These are phyloP conservation scores for Phainopepla nitens DNA, from an alignment of 2,113 vertebrate genomes.

Conservation along the genomic window DNA sequence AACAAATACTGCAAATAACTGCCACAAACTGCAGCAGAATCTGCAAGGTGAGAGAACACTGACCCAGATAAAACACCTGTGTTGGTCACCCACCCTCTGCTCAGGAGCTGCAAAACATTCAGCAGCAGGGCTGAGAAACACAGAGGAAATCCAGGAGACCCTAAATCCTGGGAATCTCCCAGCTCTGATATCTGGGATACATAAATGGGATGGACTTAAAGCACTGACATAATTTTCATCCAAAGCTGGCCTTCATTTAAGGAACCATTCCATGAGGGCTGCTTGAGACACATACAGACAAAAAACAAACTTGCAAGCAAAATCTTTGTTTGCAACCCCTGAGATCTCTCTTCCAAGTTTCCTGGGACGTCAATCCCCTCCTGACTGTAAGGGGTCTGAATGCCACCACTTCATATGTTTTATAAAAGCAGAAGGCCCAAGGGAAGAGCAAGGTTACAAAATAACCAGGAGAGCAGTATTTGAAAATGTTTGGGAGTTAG, in stretches of 20 bases:
- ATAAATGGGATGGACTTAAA: background rate
- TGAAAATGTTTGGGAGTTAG: background rate
- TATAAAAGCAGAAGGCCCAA: background rate
- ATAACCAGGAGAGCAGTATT: background rate
- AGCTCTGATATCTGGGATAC: background rate
- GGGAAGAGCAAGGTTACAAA: background rate
- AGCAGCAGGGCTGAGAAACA: background rate
- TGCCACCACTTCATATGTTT: background rate
- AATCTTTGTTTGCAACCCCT: background rate
- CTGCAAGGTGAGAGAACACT: background rate
- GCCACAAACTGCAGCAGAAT: background rate
- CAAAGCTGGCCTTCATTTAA: background rate
- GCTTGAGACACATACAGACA: fast-evolving
- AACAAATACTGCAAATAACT: background rate
- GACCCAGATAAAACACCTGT: fast-evolving
- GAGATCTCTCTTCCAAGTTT: background rate
- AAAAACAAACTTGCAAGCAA: background rate
- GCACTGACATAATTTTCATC: background rate
- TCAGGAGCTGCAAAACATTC: background rate
- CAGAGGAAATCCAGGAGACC: background rate
- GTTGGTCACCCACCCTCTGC: background rate
- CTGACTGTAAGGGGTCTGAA: background rate
- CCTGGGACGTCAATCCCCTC: background rate
- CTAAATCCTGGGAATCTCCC: background rate
- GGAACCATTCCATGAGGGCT: background rate